Conservation (phyloP, 2,888 invertebrate genomes). For the Platycnemis pennipes region DNA sequence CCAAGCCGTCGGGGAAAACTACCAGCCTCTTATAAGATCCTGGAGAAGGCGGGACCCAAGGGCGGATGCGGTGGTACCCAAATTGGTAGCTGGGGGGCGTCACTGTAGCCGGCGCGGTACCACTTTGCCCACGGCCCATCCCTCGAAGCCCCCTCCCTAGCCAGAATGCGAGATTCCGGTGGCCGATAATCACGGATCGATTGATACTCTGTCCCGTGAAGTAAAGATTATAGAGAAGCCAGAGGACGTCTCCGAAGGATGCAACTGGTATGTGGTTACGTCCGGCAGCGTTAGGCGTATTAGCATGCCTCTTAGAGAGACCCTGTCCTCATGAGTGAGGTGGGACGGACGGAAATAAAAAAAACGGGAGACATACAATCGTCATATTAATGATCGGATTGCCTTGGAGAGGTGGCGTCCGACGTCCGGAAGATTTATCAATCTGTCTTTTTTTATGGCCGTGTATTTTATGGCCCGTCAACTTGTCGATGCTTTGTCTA, state of each 20-base stretch:
- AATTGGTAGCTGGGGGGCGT: not conserved
- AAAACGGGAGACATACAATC: conserved; percentile 4
- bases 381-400: not conserved
- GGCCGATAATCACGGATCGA: conserved; percentile 46
- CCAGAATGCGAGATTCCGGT: not conserved
- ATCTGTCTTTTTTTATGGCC: not conserved
- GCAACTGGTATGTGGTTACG: conserved; percentile 36
- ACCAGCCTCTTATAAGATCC: not conserved
- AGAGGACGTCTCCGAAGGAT: not conserved
- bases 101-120: not conserved
- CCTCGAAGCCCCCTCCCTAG: not conserved
- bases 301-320: not conserved
- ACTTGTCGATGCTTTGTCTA: conserved; percentile 31
- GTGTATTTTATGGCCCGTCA: not conserved
- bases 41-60: not conserved
- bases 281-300: not conserved
- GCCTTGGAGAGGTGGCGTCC: not conserved
- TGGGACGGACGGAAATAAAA: not conserved
- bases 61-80: not conserved
- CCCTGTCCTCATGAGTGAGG: not conserved
- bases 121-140: not conserved
- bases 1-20: not conserved
- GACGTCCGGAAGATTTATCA: conserved; percentile 6
- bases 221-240: conserved; percentile 39
- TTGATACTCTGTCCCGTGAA: conserved; percentile 25